Percentiles rank a stretch among this genome's conserved stretches.
These are phyloP conservation scores for Protobothrops flavoviridis DNA, from an alignment of 2,113 vertebrate species.

Conservation along the genomic window DNA sequence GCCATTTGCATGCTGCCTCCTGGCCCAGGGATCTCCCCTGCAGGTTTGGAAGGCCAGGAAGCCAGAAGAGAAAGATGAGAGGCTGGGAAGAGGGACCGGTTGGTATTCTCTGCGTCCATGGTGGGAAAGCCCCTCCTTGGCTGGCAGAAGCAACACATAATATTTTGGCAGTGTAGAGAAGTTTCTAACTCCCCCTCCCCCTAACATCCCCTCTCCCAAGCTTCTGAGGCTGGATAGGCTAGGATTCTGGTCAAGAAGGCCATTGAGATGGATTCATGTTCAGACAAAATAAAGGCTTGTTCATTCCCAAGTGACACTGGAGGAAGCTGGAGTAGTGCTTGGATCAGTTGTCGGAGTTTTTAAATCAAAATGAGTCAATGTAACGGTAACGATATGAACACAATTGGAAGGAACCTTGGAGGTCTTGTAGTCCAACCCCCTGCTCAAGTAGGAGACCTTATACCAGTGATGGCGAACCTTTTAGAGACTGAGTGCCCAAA, in stretches of 20 bases:
- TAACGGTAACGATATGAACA: background rate
- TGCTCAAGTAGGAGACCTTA: background rate
- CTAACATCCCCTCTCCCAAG: background rate
- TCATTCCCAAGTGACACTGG: background rate
- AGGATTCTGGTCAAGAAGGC: background rate
- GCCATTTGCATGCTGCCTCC: slow-evolving; percentile 14
- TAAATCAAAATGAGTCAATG: background rate
- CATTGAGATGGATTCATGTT: background rate
- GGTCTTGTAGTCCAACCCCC: no score
- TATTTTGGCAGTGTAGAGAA: background rate
- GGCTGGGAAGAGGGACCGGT: background rate
- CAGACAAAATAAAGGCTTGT: background rate
- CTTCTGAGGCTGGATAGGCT: background rate
- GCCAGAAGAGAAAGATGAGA: background rate
- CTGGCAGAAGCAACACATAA: background rate
- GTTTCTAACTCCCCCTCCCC: background rate
- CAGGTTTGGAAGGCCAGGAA: background rate
- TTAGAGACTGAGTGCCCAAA: no score
- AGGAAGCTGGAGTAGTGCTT: background rate
- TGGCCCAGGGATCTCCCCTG: background rate
- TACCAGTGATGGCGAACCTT: no score
- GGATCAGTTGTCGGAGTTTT: no score
- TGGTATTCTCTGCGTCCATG: background rate
- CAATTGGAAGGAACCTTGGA: background rate
- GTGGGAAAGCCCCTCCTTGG: no score